phyloP scores from a whole-genome alignment of 1,140 invertebrate species.

The Zaprionus davidi region DNA sequence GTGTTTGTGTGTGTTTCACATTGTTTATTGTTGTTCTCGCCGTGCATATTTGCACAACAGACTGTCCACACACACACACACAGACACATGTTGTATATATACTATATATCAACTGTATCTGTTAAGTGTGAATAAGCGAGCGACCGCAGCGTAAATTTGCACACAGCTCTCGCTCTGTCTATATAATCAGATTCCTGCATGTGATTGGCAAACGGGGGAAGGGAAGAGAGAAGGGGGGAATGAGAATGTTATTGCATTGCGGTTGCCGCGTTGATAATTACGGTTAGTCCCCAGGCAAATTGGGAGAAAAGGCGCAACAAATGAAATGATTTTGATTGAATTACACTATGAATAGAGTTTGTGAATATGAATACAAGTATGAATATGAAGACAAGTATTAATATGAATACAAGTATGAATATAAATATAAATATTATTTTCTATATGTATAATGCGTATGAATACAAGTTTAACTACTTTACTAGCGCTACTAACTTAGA shows the following conservation, averaged over 20 bases:
- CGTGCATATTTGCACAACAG: constrained; percentile 51
- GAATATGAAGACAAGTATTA: not conserved
- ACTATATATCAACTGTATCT: constrained; percentile 9
- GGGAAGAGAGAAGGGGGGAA: not conserved
- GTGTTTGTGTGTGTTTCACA: constrained; percentile 23
- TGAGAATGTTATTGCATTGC: constrained; percentile 41
- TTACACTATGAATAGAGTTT: not conserved
- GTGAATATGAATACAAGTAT: not conserved
- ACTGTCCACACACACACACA: not conserved
- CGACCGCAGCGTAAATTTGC: constrained; percentile 24
- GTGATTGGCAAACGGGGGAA: not conserved
- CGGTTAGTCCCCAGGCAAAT: constrained; percentile 20
- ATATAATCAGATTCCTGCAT: constrained; percentile 24
- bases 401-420: not conserved
- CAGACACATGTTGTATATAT: constrained; percentile 25
- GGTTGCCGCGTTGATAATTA: constrained; percentile 44
- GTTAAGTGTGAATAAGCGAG: constrained; percentile 8
- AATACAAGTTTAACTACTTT: not conserved
- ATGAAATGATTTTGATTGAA: constrained; percentile 40
- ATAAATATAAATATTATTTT: not conserved
- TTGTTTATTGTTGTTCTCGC: constrained; percentile 65
- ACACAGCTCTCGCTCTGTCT: constrained; percentile 11
- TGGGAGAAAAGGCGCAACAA: constrained; percentile 42
- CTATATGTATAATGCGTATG: not conserved
- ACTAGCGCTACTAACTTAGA: constrained; percentile 3